Evolutionary conservation across 1,140 invertebrate genomes (phyloP).

Genomic region (Zaprionus taronus): DNA sequence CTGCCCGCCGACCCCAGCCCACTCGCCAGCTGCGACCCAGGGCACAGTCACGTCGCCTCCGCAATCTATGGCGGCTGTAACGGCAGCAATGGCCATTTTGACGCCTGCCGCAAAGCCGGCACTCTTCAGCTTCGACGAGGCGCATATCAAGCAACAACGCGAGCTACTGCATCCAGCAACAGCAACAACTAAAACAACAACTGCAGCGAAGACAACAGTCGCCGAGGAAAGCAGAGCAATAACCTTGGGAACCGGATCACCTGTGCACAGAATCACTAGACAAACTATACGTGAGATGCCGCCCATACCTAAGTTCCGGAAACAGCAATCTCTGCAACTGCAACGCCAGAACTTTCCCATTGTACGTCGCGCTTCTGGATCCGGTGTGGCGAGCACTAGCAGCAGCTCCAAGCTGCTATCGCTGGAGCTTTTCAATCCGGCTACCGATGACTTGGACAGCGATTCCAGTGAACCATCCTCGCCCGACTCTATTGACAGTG

Average conservation of each 20-base stretch:
- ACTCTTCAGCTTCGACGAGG: slow-evolving; percentile 77
- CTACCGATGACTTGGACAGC: slow-evolving; percentile 95
- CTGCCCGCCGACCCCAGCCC: slow-evolving; percentile 84
- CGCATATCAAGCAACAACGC: slow-evolving; percentile 75
- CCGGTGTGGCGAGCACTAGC: slow-evolving; percentile 83
- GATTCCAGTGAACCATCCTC: slow-evolving; percentile 94
- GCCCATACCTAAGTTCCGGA: slow-evolving; percentile 87
- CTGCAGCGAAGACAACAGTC: slow-evolving; percentile 53
- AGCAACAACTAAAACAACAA: slow-evolving; percentile 19
- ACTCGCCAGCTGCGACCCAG: slow-evolving; percentile 78
- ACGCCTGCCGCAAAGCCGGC: slow-evolving; percentile 61
- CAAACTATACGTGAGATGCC: slow-evolving; percentile 87
- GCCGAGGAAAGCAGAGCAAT: slow-evolving; percentile 25
- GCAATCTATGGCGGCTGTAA: slow-evolving; percentile 66
- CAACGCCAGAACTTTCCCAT: slow-evolving; percentile 86
- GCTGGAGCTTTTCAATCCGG: slow-evolving; percentile 94
- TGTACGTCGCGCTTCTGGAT: slow-evolving; percentile 85
- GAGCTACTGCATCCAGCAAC: slow-evolving; percentile 28
- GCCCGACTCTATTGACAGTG: slow-evolving; percentile 93
- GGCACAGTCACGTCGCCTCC: slow-evolving; percentile 69
- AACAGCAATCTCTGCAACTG: slow-evolving; percentile 84
- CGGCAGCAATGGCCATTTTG: slow-evolving; percentile 78
- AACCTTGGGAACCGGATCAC: background rate
- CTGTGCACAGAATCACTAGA: slow-evolving; percentile 85
- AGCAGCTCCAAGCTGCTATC: slow-evolving; percentile 87